Base-by-base conservation (phyloP, 2,888 invertebrate species). In the Volucella bombylans region DNA sequence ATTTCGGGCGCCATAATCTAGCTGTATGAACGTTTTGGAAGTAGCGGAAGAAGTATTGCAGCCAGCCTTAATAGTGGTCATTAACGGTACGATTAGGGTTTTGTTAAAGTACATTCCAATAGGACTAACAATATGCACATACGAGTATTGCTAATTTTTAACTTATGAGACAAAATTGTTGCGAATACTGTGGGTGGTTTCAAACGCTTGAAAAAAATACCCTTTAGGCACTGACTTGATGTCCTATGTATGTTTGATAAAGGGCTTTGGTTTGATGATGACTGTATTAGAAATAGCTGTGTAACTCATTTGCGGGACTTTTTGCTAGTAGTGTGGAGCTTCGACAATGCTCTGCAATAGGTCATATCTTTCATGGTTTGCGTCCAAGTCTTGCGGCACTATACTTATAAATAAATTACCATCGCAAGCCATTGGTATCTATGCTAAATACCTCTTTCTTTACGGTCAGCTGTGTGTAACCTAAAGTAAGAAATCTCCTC, bases 31-130 rank as follows among this genome's bases (percentile, higher is more conserved):
- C 11, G 88, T 89, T 38, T 88, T 82, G 0, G 88, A 87, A 12
- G 87, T 87, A n/a, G 86, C 82, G 8, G 79, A 61, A 0, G 86
- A 74, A 18, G 57, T 87, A 80, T 50, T 87, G 31, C 82, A 87
- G 12, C 74, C 64, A 1, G 88, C 69, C 39, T 89, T 90, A 14
- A 92, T 89, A 38, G 88, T 89, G 38, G 89, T 87, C 80, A 91
- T 89, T 0, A 92, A 86, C 0, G 92, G 92, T 0, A 91, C 89
- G 3, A 88, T 89, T 1, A 90, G 89, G 0, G 92, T 91, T 43
- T 91, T 91, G n/a, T 92, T 91, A 69, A 92, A 92, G 71, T 92
- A 92, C 0, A 91, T 87, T 9, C 91, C 90, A 50, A 92, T 90
- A 1, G 92, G 92, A 88, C 92, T 92, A 1, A 92, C 87, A 64